Base-by-base conservation (phyloP, 2,888 invertebrate genomes). In the Timema podura region DNA sequence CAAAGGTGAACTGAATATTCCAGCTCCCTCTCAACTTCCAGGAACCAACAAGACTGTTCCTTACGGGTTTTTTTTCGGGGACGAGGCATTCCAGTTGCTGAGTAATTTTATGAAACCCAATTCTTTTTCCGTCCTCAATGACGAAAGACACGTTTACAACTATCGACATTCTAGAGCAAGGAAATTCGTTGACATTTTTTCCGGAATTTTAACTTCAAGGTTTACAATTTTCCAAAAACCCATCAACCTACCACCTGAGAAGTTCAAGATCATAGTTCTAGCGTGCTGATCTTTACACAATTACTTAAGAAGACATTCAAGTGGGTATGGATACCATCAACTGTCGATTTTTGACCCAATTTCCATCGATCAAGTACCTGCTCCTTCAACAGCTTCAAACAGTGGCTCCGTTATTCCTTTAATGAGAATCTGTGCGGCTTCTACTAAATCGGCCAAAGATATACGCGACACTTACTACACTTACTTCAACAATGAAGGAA, bases 51-150 rank as follows among this genome's bases (percentile, higher is more conserved):
- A 64, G 69, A 68, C 57, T 67, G 59, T 75, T 47, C 48, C 57
- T 65, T 72, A 75, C 67, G 72, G 73, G 48, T 74, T 74, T 70
- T 68, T 74, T 15, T n/a, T n/a, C n/a, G 72, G 67, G 15, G 73
- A 74, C 70, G 73, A 74, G 47, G 74, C 73, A 46, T 72, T 74
- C 65, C 68, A 71, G 61, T 45, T 74, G 65, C 66, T 68, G 13
- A 46, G 15, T 66, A 68, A 73, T 45, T 65, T 73, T 66, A 9
- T 64, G 48, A 70, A 71, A 48, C 72, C 70, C n/a, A 71, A 69
- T 59, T 51, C 65, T 15, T 70, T 65, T 64, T 68, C 44, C 51
- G 10, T 0, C 15, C 11, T 68, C 0, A 64, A 30, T 11, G 13
- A 44, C 6, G 70, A 71, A 7, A 11, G 61, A 59, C 54, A 47